Evolutionary conservation across 2,797 vertebrate species (phyloP).

Genomic region (Arrhamphus sclerolepis): DNA sequence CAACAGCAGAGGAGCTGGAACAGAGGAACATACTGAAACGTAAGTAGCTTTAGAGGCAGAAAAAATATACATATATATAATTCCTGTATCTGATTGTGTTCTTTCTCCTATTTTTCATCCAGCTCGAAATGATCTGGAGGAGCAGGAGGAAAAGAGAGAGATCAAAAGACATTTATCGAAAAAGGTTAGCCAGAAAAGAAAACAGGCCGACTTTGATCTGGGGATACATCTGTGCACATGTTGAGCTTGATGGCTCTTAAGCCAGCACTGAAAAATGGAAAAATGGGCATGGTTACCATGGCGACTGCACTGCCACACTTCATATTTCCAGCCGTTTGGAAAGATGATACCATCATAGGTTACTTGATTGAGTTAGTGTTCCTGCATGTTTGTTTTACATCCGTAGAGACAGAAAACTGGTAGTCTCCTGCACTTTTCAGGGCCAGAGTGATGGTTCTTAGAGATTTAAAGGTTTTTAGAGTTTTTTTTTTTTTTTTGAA

Average conservation of each 20-base stretch:
- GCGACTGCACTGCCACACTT: conserved; percentile 17
- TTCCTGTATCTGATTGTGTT: not conserved
- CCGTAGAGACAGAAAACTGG: not conserved
- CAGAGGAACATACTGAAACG: conserved; percentile 99
- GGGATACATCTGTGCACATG: not conserved
- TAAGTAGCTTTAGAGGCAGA: conserved; percentile 73
- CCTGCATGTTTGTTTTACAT: not conserved
- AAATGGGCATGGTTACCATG: conserved; percentile 28
- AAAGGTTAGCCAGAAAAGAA: conserved; percentile 84
- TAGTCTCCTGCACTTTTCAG: too few relatives aligned
- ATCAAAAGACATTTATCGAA: conserved; percentile 93
- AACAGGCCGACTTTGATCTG: conserved; percentile 20
- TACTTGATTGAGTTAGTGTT: conserved; percentile 5
- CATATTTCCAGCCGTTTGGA: conserved; percentile 12
- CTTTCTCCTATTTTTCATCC: conserved; percentile 9
- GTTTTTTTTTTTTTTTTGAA: too few relatives aligned
- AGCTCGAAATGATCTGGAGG: conserved; percentile 97
- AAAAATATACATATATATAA: not conserved
- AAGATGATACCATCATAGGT: conserved; percentile 27
- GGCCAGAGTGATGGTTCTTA: too few relatives aligned
- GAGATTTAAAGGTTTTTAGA: too few relatives aligned
- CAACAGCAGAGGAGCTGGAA: conserved; percentile 94
- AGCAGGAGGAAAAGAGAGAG: conserved; percentile 96
- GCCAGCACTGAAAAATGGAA: not conserved
- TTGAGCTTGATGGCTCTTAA: not conserved